These are phyloP conservation scores for Chiridota heheva DNA, from an alignment of 35 echinoderm and acorn worm genomes.

Conservation along the genomic window DNA sequence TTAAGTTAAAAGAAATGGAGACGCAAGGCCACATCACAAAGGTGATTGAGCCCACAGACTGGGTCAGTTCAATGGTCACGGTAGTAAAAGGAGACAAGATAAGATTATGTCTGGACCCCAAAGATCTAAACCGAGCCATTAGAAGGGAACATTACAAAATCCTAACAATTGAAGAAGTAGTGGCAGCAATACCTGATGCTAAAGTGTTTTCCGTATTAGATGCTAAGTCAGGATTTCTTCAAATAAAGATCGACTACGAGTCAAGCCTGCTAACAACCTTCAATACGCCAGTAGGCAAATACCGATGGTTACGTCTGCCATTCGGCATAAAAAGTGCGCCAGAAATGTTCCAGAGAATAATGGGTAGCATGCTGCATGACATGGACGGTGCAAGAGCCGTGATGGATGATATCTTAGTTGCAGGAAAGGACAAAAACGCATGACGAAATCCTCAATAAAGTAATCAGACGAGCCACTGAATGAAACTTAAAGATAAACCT, in stretches of 20 bases:
- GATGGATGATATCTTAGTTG: conserved; percentile 70
- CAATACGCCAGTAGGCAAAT: conserved; percentile 60
- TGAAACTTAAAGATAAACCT: conserved; percentile 81
- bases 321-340: conserved; percentile 83
- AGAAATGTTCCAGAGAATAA: conserved; percentile 72
- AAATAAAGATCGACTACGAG: conserved; percentile 73
- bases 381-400: conserved; percentile 61
- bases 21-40: conserved; percentile 48
- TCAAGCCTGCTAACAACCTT: conserved; percentile 80
- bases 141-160: conserved; percentile 53
- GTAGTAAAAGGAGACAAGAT: conserved; percentile 37
- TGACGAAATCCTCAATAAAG: conserved; percentile 56
- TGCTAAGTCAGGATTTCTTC: conserved; percentile 62
- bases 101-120: conserved; percentile 49
- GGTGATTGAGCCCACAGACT: conserved; percentile 35
- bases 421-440: conserved; percentile 42
- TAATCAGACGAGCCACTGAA: conserved; percentile 56
- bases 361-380: conserved; percentile 54
- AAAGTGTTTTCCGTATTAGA: conserved; percentile 49
- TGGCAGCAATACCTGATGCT: conserved; percentile 39
- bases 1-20: conserved; percentile 57
- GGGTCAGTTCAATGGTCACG: conserved; percentile 44
- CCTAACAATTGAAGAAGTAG: conserved; percentile 44
- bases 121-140: conserved; percentile 47
- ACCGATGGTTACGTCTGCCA: conserved; percentile 73